Percentiles rank a stretch among this genome's conserved stretches.
Evolutionary conservation across 1,140 invertebrate species (phyloP).

Genomic region (Papilio dardanus): DNA sequence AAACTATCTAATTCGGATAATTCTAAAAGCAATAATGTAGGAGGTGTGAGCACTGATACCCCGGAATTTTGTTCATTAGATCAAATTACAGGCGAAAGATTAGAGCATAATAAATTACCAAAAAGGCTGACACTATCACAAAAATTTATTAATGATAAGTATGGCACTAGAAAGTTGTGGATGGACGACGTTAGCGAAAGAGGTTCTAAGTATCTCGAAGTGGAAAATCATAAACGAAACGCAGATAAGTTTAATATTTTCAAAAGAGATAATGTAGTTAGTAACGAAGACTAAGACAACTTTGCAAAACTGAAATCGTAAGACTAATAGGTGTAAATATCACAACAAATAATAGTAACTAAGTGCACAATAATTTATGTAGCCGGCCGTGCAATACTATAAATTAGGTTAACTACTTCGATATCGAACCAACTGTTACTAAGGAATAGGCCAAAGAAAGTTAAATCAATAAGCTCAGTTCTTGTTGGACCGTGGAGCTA

Average conservation of each 20-base stretch:
- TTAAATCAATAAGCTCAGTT: conserved; percentile 39
- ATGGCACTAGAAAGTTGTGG: conserved; percentile 79
- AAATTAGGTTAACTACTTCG: conserved; percentile 58
- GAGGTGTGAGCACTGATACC: conserved; percentile 57
- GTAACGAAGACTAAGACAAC: conserved; percentile 60
- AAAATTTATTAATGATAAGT: conserved; percentile 82
- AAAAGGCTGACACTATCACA: conserved; percentile 77
- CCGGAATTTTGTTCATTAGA: conserved; percentile 65
- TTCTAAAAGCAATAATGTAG: conserved; percentile 54
- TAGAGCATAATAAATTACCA: conserved; percentile 67
- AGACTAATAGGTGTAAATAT: conserved; percentile 37
- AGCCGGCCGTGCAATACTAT: conserved; percentile 51
- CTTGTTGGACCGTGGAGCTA: conserved; percentile 28
- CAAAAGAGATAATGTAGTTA: conserved; percentile 64
- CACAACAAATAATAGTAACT: conserved; percentile 44
- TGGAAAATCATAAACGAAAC: conserved; percentile 70
- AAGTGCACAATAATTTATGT: conserved; percentile 32
- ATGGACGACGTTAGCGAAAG: conserved; percentile 65
- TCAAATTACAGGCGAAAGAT: conserved; percentile 61
- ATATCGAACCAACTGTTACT: conserved; percentile 40
- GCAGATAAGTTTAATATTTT: conserved; percentile 65
- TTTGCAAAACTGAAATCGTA: conserved; percentile 55
- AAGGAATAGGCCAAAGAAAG: conserved; percentile 36
- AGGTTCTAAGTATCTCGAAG: conserved; percentile 62
- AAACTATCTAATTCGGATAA: conserved; percentile 71